A percentile compares a stretch with the other conserved stretches of the same genome.
Conservation (phyloP, 2,888 invertebrate genomes). For the Prosapia bicincta region DNA sequence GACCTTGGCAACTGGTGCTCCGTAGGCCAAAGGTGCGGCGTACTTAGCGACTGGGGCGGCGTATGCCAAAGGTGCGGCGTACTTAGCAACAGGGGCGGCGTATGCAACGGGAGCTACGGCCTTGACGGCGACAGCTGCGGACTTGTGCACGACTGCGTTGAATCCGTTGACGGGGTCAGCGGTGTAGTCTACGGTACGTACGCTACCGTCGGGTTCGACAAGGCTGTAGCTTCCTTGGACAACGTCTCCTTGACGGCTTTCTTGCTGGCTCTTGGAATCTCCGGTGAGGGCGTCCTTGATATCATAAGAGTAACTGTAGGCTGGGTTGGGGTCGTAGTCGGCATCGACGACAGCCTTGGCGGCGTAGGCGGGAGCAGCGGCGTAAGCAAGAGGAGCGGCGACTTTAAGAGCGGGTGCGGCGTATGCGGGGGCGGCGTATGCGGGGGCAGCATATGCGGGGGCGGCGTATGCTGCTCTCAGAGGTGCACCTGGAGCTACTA, state of each 20-base stretch:
- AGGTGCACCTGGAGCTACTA: conserved; percentile 36
- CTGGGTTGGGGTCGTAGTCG: conserved; percentile 40
- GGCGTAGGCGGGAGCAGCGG: conserved; percentile 45
- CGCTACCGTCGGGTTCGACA: conserved; percentile 39
- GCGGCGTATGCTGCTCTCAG: conserved; percentile 30
- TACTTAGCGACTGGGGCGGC: too few relatives aligned
- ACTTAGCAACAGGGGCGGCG: conserved; percentile 28
- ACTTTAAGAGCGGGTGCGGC: conserved; percentile 44
- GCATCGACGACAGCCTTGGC: conserved; percentile 48
- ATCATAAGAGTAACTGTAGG: conserved; percentile 40
- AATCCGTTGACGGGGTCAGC: conserved; percentile 41
- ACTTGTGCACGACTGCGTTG: conserved; percentile 41
- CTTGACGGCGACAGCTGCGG: conserved; percentile 33
- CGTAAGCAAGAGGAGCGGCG: conserved; percentile 46
- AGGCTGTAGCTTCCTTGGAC: conserved; percentile 40
- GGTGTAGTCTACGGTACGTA: conserved; percentile 40
- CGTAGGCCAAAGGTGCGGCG: conserved; percentile 26
- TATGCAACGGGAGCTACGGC: conserved; percentile 31
- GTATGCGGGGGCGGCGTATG: conserved; percentile 47
- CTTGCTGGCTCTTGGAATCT: conserved; percentile 40
- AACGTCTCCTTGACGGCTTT: conserved; percentile 38
- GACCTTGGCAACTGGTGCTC: conserved; percentile 26
- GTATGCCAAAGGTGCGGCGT: too few relatives aligned
- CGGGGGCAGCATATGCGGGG: conserved; percentile 44
- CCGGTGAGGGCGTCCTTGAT: conserved; percentile 39